Conservation (phyloP, 2,888 invertebrate genomes). For the Rhagonycha lutea region DNA sequence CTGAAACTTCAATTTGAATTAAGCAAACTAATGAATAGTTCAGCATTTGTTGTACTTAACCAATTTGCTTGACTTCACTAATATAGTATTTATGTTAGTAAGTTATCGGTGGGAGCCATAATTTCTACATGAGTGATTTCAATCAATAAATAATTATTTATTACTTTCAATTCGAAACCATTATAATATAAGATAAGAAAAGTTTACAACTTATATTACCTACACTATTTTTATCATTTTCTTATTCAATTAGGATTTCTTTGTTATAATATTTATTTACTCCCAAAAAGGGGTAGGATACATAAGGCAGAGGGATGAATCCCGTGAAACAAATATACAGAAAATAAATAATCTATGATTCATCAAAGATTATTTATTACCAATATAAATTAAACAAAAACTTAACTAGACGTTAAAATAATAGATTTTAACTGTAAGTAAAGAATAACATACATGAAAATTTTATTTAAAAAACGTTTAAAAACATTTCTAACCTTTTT, state of each 20-base stretch:
- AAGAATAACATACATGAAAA: too few relatives aligned
- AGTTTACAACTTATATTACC: background rate
- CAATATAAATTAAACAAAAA: too few relatives aligned
- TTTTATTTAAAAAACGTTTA: too few relatives aligned
- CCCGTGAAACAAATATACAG: too few relatives aligned
- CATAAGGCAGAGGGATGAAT: too few relatives aligned
- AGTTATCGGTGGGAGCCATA: background rate
- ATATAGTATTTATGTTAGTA: background rate
- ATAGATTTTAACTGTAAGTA: too few relatives aligned
- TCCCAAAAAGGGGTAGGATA: too few relatives aligned
- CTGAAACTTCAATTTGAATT: background rate
- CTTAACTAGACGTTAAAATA: too few relatives aligned
- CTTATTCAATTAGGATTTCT: background rate
- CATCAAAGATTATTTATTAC: too few relatives aligned
- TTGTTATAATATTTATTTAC: background rate
- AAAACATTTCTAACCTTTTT: too few relatives aligned
- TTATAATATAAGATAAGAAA: background rate
- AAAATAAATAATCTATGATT: too few relatives aligned
- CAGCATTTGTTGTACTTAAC: background rate
- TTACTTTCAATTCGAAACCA: background rate
- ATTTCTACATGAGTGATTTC: background rate
- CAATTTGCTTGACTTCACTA: background rate
- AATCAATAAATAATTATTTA: background rate
- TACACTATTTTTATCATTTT: background rate
- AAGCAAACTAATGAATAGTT: background rate